A percentile compares a stretch with the other conserved stretches of the same genome.
Evolutionary conservation across 64 coral and sea anemone genomes (phyloP).

Genomic region (Stichodactyla helianthus): DNA sequence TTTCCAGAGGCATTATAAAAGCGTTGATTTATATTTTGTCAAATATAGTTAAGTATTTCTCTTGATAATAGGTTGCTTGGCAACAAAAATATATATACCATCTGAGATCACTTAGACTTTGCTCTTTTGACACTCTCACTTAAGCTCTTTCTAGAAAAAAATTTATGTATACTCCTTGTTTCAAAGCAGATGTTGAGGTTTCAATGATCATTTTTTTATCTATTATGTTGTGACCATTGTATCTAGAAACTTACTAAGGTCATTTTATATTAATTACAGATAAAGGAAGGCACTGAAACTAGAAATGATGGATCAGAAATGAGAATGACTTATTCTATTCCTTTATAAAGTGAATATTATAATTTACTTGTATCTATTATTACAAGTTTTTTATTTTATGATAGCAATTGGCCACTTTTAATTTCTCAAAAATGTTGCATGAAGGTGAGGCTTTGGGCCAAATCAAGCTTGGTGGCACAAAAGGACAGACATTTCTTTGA

Average conservation of each 20-base stretch:
- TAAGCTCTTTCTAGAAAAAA: neutral
- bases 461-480: too few relatives aligned
- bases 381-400: too few relatives aligned
- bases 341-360: too few relatives aligned
- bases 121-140: neutral
- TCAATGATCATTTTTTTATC: neutral
- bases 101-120: conserved; percentile 15
- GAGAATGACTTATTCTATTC: too few relatives aligned
- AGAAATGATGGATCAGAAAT: too few relatives aligned
- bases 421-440: too few relatives aligned
- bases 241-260: neutral
- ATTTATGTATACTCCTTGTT: neutral
- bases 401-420: too few relatives aligned
- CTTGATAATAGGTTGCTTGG: conserved; percentile 5
- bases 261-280: neutral
- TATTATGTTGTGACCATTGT: neutral
- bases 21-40: conserved; percentile 13
- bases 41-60: conserved; percentile 10
- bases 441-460: too few relatives aligned
- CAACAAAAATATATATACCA: neutral
- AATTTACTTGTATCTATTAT: too few relatives aligned
- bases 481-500: too few relatives aligned
- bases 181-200: neutral
- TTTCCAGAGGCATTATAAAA: conserved; percentile 9
- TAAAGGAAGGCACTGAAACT: neutral